Base-by-base conservation (phyloP, 1,140 invertebrate genomes). In the Anastatus disparis region DNA sequence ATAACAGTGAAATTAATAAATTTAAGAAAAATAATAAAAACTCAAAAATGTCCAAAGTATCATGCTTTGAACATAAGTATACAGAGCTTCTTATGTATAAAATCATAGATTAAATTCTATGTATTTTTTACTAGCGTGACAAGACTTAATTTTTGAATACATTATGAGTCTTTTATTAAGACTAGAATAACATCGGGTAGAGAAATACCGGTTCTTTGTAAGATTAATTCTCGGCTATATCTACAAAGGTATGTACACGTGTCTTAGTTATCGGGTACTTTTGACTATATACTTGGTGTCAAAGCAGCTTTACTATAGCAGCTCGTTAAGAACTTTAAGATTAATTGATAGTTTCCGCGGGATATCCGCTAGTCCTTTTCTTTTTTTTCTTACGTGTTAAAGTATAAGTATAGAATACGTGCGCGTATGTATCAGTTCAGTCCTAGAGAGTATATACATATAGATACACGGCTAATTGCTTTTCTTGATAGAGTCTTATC, bases 341-440 rank as follows among this genome's bases (percentile, higher is more conserved):
- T 29, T 52, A 52, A 52, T 52, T 52, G 50, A 52, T 52, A 52
- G 17, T 52, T 52, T 29, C 50, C 50, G 50, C 50, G 50, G 13
- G 22, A 29, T 22, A 52, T 52, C 48, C 48, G 48, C 26, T 29
- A 52, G 15, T 3, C 24, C 24, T 52, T 15, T 15, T 52, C 48
- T 24, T 7, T 52, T 9, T 22, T 48, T 20, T 48, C 46, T n/a
- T n/a, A n/a, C n/a, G n/a, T n/a, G n/a, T n/a, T n/a, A n/a, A n/a
- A n/a, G n/a, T n/a, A n/a, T n/a, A n/a, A n/a, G n/a, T n/a, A n/a
- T n/a, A n/a, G n/a, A n/a, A n/a, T n/a, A n/a, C n/a, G n/a, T 42
- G 3, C 20, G 12, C 44, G 44, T 24, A 24, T n/a, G 48, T 26
- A 12, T 27, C 50, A 27, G 3, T 24, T 3, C 17, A 2, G 46